Conservation (phyloP, 2,888 invertebrate species). For the Pycnomerus fuliginosus region DNA sequence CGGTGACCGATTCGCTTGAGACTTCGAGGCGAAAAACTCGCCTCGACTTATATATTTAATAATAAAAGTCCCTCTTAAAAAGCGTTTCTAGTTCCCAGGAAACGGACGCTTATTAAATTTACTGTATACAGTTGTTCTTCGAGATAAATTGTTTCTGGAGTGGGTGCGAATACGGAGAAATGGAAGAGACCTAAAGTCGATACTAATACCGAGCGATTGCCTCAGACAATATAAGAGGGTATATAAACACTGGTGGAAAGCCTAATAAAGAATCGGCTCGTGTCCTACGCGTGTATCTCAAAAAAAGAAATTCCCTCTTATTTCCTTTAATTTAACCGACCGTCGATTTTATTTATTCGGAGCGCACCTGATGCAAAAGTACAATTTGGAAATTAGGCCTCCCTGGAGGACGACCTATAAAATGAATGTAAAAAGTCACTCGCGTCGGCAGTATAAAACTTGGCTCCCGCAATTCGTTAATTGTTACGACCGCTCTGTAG, state of each 20-base stretch:
- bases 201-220: conserved; percentile 9
- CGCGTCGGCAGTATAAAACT: conserved; percentile 15
- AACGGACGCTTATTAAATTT: conserved; percentile 12
- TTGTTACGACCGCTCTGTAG: conserved; percentile 16
- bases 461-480: conserved; percentile 18
- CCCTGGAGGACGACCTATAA: too few relatives aligned
- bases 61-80: conserved; percentile 10
- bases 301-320: too few relatives aligned
- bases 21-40: conserved; percentile 24
- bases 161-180: conserved; percentile 5
- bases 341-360: too few relatives aligned
- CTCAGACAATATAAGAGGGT: conserved; percentile 14
- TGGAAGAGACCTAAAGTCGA: conserved; percentile 3
- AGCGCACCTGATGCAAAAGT: too few relatives aligned
- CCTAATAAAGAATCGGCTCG: conserved; percentile 1
- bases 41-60: conserved; percentile 12
- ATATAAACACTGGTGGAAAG: conserved; percentile 12
- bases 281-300: too few relatives aligned
- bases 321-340: too few relatives aligned
- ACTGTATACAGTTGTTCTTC: conserved; percentile 3
- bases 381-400: too few relatives aligned
- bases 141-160: conserved; percentile 10
- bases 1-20: conserved; percentile 27
- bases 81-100: conserved; percentile 6
- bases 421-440: too few relatives aligned